Evolutionary conservation across 2,797 vertebrate genomes (phyloP).

Genomic region (Gallinago nigripennis): DNA sequence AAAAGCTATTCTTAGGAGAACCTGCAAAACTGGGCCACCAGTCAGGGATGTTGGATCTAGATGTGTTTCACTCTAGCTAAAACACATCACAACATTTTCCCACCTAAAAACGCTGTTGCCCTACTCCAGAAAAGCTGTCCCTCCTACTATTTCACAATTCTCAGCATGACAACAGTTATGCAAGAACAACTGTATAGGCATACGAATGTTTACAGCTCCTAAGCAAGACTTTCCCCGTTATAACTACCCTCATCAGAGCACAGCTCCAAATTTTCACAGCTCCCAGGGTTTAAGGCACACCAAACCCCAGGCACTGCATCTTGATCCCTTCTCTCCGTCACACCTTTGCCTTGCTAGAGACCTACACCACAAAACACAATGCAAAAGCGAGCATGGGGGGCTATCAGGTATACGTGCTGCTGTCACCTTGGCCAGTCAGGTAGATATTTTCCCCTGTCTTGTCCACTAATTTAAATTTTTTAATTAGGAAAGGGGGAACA

Average conservation of each 20-base stretch:
- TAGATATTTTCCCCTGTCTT: background rate
- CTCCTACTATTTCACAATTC: constrained; percentile 33
- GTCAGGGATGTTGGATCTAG: background rate
- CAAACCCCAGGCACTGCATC: background rate
- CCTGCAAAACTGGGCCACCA: background rate
- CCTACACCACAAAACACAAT: rapidly evolving
- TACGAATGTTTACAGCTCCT: background rate
- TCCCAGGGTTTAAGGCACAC: background rate
- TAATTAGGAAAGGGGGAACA: background rate
- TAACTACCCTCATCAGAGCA: background rate
- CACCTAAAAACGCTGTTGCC: background rate
- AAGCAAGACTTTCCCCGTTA: background rate
- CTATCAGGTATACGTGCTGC: background rate
- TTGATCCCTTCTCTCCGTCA: background rate
- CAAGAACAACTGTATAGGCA: background rate
- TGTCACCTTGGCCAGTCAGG: background rate
- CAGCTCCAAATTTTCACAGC: background rate
- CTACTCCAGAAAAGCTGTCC: background rate
- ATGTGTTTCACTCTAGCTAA: background rate
- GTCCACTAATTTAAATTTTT: background rate
- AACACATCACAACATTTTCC: background rate
- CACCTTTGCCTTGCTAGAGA: background rate
- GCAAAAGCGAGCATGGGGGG: rapidly evolving
- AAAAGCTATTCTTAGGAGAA: background rate
- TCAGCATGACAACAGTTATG: background rate